Percentiles rank a stretch among this genome's conserved stretches.
Evolutionary conservation across 2,888 invertebrate species (phyloP).

Genomic region (Polyommatus iphigenia): DNA sequence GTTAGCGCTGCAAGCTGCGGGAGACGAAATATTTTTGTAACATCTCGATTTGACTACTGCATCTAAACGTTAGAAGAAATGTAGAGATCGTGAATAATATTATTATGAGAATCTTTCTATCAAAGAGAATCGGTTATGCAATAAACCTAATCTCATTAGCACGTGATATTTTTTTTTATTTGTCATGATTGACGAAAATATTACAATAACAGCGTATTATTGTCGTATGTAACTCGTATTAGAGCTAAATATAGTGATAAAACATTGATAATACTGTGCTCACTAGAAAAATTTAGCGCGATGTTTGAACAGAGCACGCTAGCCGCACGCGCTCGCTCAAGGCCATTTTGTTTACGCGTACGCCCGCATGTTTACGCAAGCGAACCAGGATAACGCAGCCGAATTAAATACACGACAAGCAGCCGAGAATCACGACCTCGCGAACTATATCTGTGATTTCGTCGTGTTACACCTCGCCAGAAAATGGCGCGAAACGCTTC

Average conservation of each 20-base stretch:
- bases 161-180: background rate
- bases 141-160: background rate
- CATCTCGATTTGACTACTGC: background rate
- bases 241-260: slow-evolving; percentile 53
- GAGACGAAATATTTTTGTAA: slow-evolving; percentile 19
- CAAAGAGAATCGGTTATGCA: background rate
- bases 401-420: slow-evolving; percentile 45
- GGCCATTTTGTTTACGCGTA: slow-evolving; percentile 74
- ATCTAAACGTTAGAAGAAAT: background rate
- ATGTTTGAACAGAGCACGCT: slow-evolving; percentile 60
- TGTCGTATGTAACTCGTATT: slow-evolving; percentile 37
- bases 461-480: slow-evolving; percentile 50
- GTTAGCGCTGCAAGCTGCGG: slow-evolving; percentile 25
- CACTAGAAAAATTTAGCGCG: slow-evolving; percentile 50
- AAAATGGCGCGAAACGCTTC: slow-evolving; percentile 75
- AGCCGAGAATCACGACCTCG: slow-evolving; percentile 42
- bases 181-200: background rate
- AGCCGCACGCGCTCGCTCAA: slow-evolving; percentile 64
- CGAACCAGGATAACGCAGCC: slow-evolving; percentile 52
- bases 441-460: slow-evolving; percentile 47
- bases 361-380: slow-evolving; percentile 66
- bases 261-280: slow-evolving; percentile 55
- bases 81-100: background rate
- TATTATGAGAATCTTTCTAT: background rate
- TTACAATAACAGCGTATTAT: background rate